phyloP scores from a whole-genome alignment of 2,797 vertebrate genomes.

The Enteromius paludinosus region DNA sequence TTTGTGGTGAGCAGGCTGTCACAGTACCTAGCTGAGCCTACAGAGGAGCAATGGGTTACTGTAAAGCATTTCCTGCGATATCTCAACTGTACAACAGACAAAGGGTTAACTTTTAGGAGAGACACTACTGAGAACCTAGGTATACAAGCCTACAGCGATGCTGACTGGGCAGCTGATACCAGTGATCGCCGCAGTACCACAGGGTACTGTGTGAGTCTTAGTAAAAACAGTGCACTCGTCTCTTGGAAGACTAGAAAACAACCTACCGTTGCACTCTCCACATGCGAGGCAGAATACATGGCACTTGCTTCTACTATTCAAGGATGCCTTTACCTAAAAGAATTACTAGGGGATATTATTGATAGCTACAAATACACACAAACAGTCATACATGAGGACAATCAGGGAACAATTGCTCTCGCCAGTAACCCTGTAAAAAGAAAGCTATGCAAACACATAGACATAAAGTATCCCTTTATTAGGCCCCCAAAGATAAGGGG shows the following conservation, averaged over 20 bases:
- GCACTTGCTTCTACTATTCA: background rate
- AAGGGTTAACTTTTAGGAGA: background rate
- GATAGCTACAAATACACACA: background rate
- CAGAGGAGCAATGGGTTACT: background rate
- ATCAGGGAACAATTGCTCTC: background rate
- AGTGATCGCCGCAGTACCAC: constrained; percentile 15
- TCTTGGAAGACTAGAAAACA: constrained; percentile 44
- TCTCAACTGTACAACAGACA: background rate
- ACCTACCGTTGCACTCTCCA: constrained; percentile 43
- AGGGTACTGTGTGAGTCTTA: constrained; percentile 29
- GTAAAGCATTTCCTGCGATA: background rate
- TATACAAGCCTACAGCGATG: constrained; percentile 21
- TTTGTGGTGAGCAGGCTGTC: no score
- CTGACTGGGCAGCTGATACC: constrained; percentile 16
- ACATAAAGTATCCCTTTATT: constrained; percentile 1
- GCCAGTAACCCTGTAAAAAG: background rate
- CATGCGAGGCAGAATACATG: constrained; percentile 35
- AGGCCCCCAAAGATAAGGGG: background rate
- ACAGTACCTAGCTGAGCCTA: constrained; percentile 1
- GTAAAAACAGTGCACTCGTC: background rate
- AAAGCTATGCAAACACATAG: background rate
- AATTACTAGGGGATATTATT: background rate
- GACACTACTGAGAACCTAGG: background rate
- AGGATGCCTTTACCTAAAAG: background rate
- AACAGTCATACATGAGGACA: background rate